A percentile compares a stretch with the other conserved stretches of the same genome.
phyloP scores from a whole-genome alignment of 2,797 vertebrate genomes.

The Leontocebus nigricollis region DNA sequence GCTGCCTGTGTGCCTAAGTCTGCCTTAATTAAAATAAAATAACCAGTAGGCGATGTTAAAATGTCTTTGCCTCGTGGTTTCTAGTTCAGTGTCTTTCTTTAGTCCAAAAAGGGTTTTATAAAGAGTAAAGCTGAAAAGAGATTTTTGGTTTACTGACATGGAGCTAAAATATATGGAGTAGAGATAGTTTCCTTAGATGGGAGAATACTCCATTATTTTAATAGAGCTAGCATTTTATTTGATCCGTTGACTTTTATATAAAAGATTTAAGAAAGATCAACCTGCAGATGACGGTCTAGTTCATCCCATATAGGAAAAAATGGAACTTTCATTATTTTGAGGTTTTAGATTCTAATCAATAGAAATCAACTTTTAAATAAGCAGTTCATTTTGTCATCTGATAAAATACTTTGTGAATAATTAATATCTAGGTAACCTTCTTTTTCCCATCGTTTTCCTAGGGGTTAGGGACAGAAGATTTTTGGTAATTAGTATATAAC shows the following conservation, averaged over 20 bases:
- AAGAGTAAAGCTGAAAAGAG: constrained; percentile 42
- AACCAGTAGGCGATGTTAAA: constrained; percentile 84
- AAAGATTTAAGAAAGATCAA: neutral
- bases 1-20: constrained; percentile 85
- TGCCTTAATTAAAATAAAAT: constrained; percentile 87
- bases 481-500: neutral
- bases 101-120: constrained; percentile 75
- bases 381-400: constrained; percentile 29
- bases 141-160: neutral
- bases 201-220: neutral
- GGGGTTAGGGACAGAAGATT: neutral
- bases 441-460: neutral
- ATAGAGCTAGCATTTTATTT: constrained; percentile 22
- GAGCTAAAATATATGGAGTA: constrained; percentile 30
- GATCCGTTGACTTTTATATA: constrained; percentile 23
- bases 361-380: constrained; percentile 51
- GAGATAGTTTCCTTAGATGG: constrained; percentile 32
- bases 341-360: neutral
- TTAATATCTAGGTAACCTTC: neutral
- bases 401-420: neutral
- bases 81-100: constrained; percentile 79
- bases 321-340: neutral
- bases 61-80: constrained; percentile 79
- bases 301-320: neutral
- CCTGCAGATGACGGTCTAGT: neutral